A percentile compares a stretch with the other conserved stretches of the same genome.
phyloP scores from a whole-genome alignment of 1,140 invertebrate genomes.

The Zaprionus ghesquierei region DNA sequence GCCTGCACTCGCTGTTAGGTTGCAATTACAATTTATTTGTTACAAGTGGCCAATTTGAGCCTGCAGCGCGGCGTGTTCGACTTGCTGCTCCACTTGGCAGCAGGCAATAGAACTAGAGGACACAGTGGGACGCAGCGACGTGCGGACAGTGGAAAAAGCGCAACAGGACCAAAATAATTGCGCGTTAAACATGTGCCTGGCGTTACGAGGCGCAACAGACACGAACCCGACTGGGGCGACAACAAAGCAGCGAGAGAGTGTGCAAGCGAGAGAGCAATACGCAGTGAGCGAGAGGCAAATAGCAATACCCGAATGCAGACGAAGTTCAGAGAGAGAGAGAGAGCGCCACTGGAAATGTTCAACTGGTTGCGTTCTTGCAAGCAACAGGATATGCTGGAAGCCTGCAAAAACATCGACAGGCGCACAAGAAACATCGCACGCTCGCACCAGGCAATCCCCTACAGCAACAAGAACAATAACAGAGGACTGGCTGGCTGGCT shows the following conservation, averaged over 20 bases:
- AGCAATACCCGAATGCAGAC: slow-evolving; percentile 29
- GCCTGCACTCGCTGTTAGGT: not conserved
- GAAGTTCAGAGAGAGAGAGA: slow-evolving; percentile 47
- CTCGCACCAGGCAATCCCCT: slow-evolving; percentile 15
- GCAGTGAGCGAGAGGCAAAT: slow-evolving; percentile 4
- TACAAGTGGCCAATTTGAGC: slow-evolving; percentile 20
- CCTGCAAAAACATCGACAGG: slow-evolving; percentile 62
- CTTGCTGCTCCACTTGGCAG: slow-evolving; percentile 10
- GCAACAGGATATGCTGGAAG: slow-evolving; percentile 78
- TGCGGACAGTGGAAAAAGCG: slow-evolving; percentile 58
- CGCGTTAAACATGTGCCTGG: slow-evolving; percentile 78
- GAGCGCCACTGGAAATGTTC: slow-evolving; percentile 68
- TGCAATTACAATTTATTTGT: slow-evolving; percentile 10
- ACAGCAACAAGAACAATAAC: slow-evolving; percentile 28
- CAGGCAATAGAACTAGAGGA: slow-evolving; percentile 8
- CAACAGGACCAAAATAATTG: slow-evolving; percentile 81
- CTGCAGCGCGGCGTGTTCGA: slow-evolving; percentile 16
- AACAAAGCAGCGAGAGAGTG: slow-evolving; percentile 1
- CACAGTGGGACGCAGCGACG: slow-evolving; percentile 24
- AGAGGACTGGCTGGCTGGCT: slow-evolving; percentile 3
- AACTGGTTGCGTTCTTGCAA: slow-evolving; percentile 77
- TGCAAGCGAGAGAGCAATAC: not conserved
- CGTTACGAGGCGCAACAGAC: slow-evolving; percentile 51
- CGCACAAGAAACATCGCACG: slow-evolving; percentile 56
- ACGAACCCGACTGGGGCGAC: not conserved